Conservation (phyloP, 2,113 vertebrate species). For the Rousettus leschenaultii region DNA sequence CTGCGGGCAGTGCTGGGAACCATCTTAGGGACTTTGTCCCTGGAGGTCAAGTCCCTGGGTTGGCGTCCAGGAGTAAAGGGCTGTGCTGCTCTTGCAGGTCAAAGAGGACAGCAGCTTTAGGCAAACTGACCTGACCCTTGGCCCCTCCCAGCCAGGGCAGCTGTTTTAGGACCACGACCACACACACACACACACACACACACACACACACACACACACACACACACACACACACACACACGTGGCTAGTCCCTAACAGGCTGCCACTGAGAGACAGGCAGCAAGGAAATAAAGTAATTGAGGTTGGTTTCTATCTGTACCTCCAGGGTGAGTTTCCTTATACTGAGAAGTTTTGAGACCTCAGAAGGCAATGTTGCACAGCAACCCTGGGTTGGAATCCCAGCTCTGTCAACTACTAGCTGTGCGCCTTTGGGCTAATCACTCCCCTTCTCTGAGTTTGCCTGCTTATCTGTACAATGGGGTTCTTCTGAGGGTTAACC, state of each 20-base stretch:
- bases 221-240: neutral
- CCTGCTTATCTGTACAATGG: neutral
- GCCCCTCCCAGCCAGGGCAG: neutral
- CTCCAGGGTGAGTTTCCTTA: neutral
- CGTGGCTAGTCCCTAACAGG: neutral
- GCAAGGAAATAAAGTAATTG: neutral
- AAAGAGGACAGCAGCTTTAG: neutral
- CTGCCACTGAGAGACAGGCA: neutral
- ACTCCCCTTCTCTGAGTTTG: neutral
- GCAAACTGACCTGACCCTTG: neutral
- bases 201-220: neutral
- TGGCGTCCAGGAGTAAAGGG: neutral
- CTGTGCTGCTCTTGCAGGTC: neutral
- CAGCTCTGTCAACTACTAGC: neutral
- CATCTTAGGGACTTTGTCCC: accelerated
- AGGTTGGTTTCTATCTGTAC: neutral
- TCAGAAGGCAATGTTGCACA: neutral
- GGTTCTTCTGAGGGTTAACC: neutral
- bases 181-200: neutral
- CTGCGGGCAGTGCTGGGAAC: too few relatives aligned
- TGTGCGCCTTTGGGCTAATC: neutral
- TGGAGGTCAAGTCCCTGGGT: neutral
- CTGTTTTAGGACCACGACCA: neutral
- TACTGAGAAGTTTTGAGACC: neutral
- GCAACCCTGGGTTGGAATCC: neutral